Evolutionary conservation across 2,888 invertebrate species (phyloP), one percentile per base, ranked within the genome.

Genomic region (Julus scandinavius): DNA sequence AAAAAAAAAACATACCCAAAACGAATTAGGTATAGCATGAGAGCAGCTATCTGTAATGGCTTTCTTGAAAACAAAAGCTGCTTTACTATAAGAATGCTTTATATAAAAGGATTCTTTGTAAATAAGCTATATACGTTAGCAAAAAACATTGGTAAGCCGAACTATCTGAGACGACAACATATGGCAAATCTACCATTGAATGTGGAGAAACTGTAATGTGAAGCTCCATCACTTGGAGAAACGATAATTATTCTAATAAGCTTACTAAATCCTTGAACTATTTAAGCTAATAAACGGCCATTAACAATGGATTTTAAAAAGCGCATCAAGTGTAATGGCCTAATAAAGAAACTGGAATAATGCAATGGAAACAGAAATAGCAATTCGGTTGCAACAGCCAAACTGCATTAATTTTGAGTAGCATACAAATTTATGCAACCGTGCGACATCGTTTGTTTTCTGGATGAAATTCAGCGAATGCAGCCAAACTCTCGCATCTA

Each of bases 1-100:
- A 72, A 72, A 3, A 45, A 45, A 45, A 45, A 45, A 45, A 45
- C 41, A 45, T 29, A 7, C 72, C 29, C 72, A 72, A 72, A 72
- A 72, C 72, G 72, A 72, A 72, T 72, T 72, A 72, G 72, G 72
- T 29, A 72, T 72, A 20, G 72, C 9, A 72, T 29, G 63, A 63
- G n/a, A n/a, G 20, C 11, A 29, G 72, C 72, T 72, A 72, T 72
- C 72, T 20, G n/a, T 72, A 72, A 72, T 72, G 72, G 72, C 72
- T 72, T 72, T 72, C 72, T 58, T 29, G 72, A 72, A 72, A 72
- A 72, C 72, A 72, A 72, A 72, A 72, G 72, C 72, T n/a, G 72
- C 72, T 72, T 72, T 72, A 29, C 72, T 72, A 72, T n/a, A 45
- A 72, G 72, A 9, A 72, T 72, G 72, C 72, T 72, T 29, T 29